phyloP scores from a whole-genome alignment of 1,140 invertebrate species.

The Charaxes varanes region DNA sequence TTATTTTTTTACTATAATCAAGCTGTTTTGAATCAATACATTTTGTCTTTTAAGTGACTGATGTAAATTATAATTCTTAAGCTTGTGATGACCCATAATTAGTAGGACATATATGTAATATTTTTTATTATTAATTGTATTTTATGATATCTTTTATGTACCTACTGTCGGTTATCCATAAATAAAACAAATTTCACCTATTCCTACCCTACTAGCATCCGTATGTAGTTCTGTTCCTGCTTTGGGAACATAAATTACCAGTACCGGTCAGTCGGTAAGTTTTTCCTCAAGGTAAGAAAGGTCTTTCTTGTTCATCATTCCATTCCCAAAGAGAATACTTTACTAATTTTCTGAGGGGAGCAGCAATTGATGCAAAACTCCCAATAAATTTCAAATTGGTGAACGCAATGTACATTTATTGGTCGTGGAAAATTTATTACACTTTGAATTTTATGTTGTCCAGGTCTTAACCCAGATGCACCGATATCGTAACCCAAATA shows the following conservation, averaged over 20 bases:
- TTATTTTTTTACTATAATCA: too few relatives aligned
- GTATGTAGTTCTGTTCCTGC: constrained; percentile 10
- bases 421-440: constrained; percentile 21
- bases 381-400: constrained; percentile 23
- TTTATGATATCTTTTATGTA: too few relatives aligned
- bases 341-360: constrained; percentile 25
- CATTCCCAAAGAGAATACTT: constrained; percentile 19
- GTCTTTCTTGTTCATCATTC: constrained; percentile 7
- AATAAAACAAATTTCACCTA: too few relatives aligned
- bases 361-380: constrained; percentile 27
- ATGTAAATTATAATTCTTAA: too few relatives aligned
- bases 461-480: constrained; percentile 3
- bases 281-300: constrained; percentile 6
- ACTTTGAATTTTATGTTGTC: constrained; percentile 3
- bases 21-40: too few relatives aligned
- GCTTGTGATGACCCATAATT: too few relatives aligned
- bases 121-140: too few relatives aligned
- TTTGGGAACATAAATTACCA: constrained; percentile 9
- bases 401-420: constrained; percentile 19
- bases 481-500: constrained; percentile 6
- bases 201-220: constrained; percentile 9
- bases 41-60: too few relatives aligned
- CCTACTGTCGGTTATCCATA: too few relatives aligned
- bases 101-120: too few relatives aligned
- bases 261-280: constrained; percentile 4